These are phyloP conservation scores for Loriculus beryllinus DNA, from an alignment of 2,797 vertebrate species.

Conservation along the genomic window DNA sequence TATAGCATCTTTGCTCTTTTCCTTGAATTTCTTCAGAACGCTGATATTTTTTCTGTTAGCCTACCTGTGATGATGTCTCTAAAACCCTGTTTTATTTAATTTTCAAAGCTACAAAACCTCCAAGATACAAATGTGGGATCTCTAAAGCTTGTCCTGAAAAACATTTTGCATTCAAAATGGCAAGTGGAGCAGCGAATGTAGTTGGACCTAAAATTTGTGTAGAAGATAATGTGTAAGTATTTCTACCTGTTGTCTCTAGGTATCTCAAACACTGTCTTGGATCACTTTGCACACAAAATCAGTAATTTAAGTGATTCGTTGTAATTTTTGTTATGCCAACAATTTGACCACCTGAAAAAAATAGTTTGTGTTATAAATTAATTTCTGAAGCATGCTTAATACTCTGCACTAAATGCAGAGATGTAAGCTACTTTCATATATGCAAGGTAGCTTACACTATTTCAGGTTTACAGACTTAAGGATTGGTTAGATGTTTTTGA, in stretches of 20 bases:
- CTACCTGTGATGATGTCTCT: not conserved
- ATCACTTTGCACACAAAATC: not conserved
- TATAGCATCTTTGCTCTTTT: not conserved
- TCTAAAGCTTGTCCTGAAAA: constrained; percentile 87
- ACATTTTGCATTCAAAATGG: constrained; percentile 94
- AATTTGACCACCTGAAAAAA: not conserved
- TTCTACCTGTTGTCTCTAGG: not conserved
- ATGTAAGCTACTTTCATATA: not conserved
- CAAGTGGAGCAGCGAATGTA: constrained; percentile 94
- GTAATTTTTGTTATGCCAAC: not conserved
- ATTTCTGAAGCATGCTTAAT: not conserved
- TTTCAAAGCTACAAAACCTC: constrained; percentile 79
- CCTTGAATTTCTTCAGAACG: not conserved
- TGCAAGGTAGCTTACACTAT: not conserved
- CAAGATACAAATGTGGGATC: constrained; percentile 86
- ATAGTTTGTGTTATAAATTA: not conserved
- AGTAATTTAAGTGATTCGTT: not conserved
- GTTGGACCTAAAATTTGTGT: constrained; percentile 95
- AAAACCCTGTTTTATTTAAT: constrained; percentile 19
- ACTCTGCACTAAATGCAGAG: not conserved
- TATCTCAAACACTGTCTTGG: not conserved
- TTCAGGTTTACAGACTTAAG: not conserved
- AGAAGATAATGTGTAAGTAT: constrained; percentile 90
- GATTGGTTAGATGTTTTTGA: not conserved
- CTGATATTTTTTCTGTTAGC: not conserved